phyloP scores from a whole-genome alignment of 2,888 invertebrate species.

The Eilema caniola region DNA sequence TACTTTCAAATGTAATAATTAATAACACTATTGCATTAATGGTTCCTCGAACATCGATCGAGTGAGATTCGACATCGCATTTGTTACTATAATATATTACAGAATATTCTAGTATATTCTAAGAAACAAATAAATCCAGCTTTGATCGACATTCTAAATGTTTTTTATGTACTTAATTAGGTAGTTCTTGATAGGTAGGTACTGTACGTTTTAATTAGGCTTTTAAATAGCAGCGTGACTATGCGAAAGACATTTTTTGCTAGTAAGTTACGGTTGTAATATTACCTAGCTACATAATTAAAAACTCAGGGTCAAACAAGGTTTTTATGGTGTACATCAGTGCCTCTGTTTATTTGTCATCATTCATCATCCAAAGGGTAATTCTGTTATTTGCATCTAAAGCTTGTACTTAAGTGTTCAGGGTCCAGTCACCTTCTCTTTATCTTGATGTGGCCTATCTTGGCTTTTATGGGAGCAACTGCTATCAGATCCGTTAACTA shows the following conservation, averaged over 20 bases:
- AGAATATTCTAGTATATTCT: not conserved
- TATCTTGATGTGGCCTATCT: not conserved
- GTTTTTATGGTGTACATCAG: slow-evolving; percentile 12
- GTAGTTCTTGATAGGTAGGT: not conserved
- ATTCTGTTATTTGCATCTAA: too few relatives aligned
- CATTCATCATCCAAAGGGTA: not conserved
- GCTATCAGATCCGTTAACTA: not conserved
- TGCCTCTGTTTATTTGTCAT: not conserved
- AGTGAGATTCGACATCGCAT: too few relatives aligned
- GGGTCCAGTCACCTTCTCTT: too few relatives aligned
- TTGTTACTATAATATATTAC: not conserved
- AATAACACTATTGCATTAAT: too few relatives aligned
- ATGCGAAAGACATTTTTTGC: slow-evolving; percentile 10
- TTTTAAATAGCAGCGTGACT: slow-evolving; percentile 29
- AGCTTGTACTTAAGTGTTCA: not conserved
- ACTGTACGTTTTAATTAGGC: slow-evolving; percentile 10
- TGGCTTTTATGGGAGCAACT: not conserved
- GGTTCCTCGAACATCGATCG: too few relatives aligned
- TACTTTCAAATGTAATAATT: too few relatives aligned
- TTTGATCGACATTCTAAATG: not conserved
- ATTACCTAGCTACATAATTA: slow-evolving; percentile 20
- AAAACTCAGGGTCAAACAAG: slow-evolving; percentile 36
- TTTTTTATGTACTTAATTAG: not conserved
- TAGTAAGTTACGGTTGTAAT: slow-evolving; percentile 4
- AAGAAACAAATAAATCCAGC: not conserved